A percentile compares a stretch with the other conserved stretches of the same genome.
Conservation (phyloP, 2,888 invertebrate genomes). For the Sycophila texana region DNA sequence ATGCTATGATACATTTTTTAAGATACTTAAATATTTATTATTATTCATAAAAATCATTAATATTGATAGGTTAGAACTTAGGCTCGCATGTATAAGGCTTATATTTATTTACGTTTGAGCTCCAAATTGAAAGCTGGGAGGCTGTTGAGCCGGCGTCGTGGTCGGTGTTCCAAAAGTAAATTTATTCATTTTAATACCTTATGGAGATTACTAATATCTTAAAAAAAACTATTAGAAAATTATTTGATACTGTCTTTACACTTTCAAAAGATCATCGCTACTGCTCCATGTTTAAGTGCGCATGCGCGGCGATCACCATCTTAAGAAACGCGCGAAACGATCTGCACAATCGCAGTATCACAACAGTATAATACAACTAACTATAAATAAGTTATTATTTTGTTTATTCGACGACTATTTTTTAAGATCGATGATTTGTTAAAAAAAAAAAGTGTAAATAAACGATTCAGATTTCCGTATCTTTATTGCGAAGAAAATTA, state of each 20-base stretch:
- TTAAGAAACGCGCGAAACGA: too few relatives aligned
- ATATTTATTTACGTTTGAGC: conserved; percentile 65
- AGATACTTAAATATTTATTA: neutral
- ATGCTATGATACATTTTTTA: neutral
- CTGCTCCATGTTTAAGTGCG: neutral
- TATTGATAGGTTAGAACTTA: conserved; percentile 55
- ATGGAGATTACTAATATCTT: neutral
- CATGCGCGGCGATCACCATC: too few relatives aligned
- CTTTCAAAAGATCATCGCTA: neutral
- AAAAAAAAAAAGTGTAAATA: too few relatives aligned
- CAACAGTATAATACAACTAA: too few relatives aligned
- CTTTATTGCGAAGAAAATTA: too few relatives aligned
- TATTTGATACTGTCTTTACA: neutral
- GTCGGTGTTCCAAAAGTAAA: conserved; percentile 69
- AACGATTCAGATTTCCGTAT: too few relatives aligned
- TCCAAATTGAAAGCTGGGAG: conserved; percentile 67
- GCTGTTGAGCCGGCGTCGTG: conserved; percentile 61
- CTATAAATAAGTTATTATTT: too few relatives aligned
- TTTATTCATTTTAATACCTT: conserved; percentile 62
- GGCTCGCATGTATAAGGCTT: neutral
- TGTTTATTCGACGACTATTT: too few relatives aligned
- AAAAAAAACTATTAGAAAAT: neutral
- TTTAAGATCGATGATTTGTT: too few relatives aligned
- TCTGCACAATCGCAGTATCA: too few relatives aligned
- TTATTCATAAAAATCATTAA: neutral